phyloP scores from a whole-genome alignment of 2,888 invertebrate genomes.

The Dasypogon diadema region DNA sequence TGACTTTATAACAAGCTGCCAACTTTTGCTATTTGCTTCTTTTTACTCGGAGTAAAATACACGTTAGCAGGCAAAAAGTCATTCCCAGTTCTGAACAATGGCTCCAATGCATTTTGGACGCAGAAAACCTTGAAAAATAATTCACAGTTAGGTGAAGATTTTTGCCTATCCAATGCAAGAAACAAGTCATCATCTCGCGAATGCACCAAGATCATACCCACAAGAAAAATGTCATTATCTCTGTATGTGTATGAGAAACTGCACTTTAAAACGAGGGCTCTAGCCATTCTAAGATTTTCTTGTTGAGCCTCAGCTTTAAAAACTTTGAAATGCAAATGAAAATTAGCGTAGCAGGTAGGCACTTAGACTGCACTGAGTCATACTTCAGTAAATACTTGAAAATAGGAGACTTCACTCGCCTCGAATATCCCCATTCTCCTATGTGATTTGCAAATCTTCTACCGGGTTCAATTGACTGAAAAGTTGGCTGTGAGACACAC shows the following conservation, averaged over 20 bases:
- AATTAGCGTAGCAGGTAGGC: slow-evolving; percentile 47
- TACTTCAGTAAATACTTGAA: slow-evolving; percentile 38
- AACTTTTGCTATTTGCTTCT: too few species aligned
- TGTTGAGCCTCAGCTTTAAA: slow-evolving; percentile 25
- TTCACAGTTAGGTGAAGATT: slow-evolving; percentile 44
- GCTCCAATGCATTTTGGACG: slow-evolving; percentile 41
- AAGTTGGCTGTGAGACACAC: slow-evolving; percentile 2
- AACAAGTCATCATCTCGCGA: slow-evolving; percentile 41
- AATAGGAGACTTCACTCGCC: slow-evolving; percentile 29
- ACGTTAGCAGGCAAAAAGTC: slow-evolving; percentile 6
- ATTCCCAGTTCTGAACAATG: slow-evolving; percentile 28
- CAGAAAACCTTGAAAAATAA: slow-evolving; percentile 47
- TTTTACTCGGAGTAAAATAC: neutral
- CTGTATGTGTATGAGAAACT: slow-evolving; percentile 50
- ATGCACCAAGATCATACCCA: slow-evolving; percentile 17
- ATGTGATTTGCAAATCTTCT: slow-evolving; percentile 31
- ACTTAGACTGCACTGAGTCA: slow-evolving; percentile 30
- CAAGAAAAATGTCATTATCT: slow-evolving; percentile 47
- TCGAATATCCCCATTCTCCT: neutral
- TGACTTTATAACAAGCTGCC: too few species aligned
- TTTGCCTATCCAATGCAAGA: slow-evolving; percentile 25
- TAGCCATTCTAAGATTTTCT: slow-evolving; percentile 45
- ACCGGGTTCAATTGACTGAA: slow-evolving; percentile 45
- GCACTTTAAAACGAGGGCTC: slow-evolving; percentile 48
- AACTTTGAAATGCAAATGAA: slow-evolving; percentile 40